phyloP scores from a whole-genome alignment of 2,888 invertebrate species.

The Ennomos erosarius region DNA sequence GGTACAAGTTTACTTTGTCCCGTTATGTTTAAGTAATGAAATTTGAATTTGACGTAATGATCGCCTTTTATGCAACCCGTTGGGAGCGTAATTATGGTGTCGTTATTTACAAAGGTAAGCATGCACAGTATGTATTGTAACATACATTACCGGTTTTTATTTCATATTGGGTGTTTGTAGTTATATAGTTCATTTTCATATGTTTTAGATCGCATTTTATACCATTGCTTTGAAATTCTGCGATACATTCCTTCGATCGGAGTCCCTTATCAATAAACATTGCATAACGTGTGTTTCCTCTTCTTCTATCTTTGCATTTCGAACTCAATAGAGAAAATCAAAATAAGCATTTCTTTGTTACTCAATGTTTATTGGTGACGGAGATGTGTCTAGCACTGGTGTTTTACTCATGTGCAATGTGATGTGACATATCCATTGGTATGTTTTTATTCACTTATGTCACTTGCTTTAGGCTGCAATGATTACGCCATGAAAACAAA shows the following conservation, averaged over 20 bases:
- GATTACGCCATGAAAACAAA: slow-evolving; percentile 46
- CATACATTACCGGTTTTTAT: slow-evolving; percentile 34
- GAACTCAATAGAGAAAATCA: too few species aligned
- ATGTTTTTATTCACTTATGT: slow-evolving; percentile 39
- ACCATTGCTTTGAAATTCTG: slow-evolving; percentile 32
- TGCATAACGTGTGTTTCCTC: too few species aligned
- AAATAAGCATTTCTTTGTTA: too few species aligned
- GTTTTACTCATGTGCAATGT: slow-evolving; percentile 34
- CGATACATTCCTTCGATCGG: slow-evolving; percentile 25
- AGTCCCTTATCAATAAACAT: slow-evolving; percentile 10
- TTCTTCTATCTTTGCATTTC: too few species aligned
- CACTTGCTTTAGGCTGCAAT: slow-evolving; percentile 48
- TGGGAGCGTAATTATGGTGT: slow-evolving; percentile 82
- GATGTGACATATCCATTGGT: slow-evolving; percentile 39
- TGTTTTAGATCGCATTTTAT: slow-evolving; percentile 33
- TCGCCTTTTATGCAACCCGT: slow-evolving; percentile 84
- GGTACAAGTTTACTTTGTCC: slow-evolving; percentile 72
- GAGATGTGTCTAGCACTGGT: slow-evolving; percentile 23
- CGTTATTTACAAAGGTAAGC: slow-evolving; percentile 84
- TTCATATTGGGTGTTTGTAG: slow-evolving; percentile 37
- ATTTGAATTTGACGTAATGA: slow-evolving; percentile 80
- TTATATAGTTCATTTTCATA: slow-evolving; percentile 36
- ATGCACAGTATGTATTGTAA: slow-evolving; percentile 76
- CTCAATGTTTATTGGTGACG: too few species aligned
- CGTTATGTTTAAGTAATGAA: slow-evolving; percentile 76